Conservation (phyloP, 1,140 invertebrate genomes). For the Listronotus bonariensis region DNA sequence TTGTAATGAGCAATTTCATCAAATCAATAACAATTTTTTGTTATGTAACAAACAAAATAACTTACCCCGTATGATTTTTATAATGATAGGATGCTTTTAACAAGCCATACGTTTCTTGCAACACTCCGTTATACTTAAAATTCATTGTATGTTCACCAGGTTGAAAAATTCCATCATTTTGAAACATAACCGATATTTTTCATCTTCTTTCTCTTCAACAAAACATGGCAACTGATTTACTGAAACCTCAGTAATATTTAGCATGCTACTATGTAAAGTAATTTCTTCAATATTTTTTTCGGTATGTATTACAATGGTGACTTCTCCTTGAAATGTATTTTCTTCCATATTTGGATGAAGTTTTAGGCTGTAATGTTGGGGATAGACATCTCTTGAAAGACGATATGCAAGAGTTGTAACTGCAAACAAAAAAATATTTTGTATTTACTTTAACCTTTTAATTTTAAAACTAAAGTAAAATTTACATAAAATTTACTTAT, state of each 20-base stretch:
- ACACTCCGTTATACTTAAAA: constrained; percentile 19
- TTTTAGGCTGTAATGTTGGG: constrained; percentile 27
- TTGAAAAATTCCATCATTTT: constrained; percentile 14
- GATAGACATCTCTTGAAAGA: constrained; percentile 17
- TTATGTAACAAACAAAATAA: too few relatives aligned
- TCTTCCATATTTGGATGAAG: constrained; percentile 34
- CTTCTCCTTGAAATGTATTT: constrained; percentile 32
- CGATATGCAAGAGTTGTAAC: constrained; percentile 6
- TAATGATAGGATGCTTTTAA: constrained; percentile 2
- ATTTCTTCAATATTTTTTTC: constrained; percentile 6
- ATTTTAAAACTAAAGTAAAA: too few relatives aligned
- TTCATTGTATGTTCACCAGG: constrained; percentile 24
- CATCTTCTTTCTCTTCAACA: constrained; percentile 1
- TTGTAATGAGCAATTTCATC: too few relatives aligned
- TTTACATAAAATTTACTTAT: too few relatives aligned
- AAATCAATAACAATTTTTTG: too few relatives aligned
- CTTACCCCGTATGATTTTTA: too few relatives aligned
- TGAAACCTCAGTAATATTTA: constrained; percentile 19
- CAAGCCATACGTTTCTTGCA: constrained; percentile 14
- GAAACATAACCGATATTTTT: constrained; percentile 17
- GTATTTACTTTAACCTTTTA: too few relatives aligned
- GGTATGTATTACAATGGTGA: constrained; percentile 19
- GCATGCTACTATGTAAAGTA: constrained; percentile 12
- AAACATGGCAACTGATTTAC: constrained; percentile 13
- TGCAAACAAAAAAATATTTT: neutral